These are phyloP conservation scores for Dioctria rufipes DNA, from an alignment of 2,888 invertebrate genomes.

Conservation along the genomic window DNA sequence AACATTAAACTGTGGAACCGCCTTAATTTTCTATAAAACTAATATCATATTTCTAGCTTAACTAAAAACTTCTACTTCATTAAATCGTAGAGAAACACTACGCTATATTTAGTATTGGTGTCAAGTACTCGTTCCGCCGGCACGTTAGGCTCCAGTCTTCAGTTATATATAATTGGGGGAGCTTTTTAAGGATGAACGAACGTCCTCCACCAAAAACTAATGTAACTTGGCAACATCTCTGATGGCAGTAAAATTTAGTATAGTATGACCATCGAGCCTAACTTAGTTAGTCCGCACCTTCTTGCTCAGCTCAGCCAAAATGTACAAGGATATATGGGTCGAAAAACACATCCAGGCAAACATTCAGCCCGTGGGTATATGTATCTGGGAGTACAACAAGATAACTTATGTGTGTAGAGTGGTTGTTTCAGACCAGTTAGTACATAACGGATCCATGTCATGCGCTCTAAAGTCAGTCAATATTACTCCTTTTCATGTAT, in stretches of 20 bases:
- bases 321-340: slow-evolving; percentile 49
- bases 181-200: neutral
- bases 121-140: slow-evolving; percentile 35
- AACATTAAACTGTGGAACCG: too few relatives aligned
- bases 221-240: slow-evolving; percentile 57
- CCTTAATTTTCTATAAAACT: slow-evolving; percentile 5
- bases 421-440: slow-evolving; percentile 46
- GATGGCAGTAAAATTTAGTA: slow-evolving; percentile 3
- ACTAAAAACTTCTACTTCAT: slow-evolving; percentile 43
- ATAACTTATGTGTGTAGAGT: slow-evolving; percentile 43
- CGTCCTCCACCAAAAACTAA: slow-evolving; percentile 18
- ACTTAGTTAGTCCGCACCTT: slow-evolving; percentile 40
- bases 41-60: slow-evolving; percentile 40
- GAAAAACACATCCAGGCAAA: slow-evolving; percentile 31
- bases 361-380: slow-evolving; percentile 36
- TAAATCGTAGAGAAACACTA: slow-evolving; percentile 23
- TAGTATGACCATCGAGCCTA: slow-evolving; percentile 40
- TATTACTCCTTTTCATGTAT: slow-evolving; percentile 62
- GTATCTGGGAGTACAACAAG: slow-evolving; percentile 49
- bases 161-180: slow-evolving; percentile 33
- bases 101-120: slow-evolving; percentile 42
- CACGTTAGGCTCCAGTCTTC: slow-evolving; percentile 34
- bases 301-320: slow-evolving; percentile 41
- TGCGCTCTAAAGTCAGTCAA: slow-evolving; percentile 63
- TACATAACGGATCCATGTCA: slow-evolving; percentile 59